A percentile compares a stretch with the other conserved stretches of the same genome.
These are phyloP conservation scores for Augiades crinisus DNA, from an alignment of 2,888 invertebrate species.

Conservation along the genomic window DNA sequence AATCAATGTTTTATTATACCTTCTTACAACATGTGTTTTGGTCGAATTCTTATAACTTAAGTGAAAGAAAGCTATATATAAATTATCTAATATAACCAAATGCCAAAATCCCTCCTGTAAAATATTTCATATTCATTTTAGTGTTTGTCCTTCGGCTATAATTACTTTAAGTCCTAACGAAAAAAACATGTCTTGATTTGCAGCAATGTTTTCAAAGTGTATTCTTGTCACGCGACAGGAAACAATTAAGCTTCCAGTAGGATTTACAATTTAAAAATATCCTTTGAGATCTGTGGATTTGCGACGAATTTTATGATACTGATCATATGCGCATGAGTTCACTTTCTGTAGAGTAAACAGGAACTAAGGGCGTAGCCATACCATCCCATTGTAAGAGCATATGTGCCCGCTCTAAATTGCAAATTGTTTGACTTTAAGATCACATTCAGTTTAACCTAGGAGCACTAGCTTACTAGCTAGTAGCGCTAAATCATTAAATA, in stretches of 20 bases:
- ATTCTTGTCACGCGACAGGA: constrained; percentile 35
- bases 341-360: neutral
- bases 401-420: no score
- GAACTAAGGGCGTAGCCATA: neutral
- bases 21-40: no score
- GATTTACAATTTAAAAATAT: constrained; percentile 25
- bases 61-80: no score
- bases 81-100: no score
- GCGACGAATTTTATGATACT: neutral
- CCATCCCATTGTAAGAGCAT: no score
- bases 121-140: neutral
- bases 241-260: constrained; percentile 38
- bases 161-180: neutral
- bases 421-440: no score
- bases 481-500: no score
- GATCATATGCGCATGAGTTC: neutral
- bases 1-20: no score
- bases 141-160: neutral
- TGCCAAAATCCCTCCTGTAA: no score
- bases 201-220: neutral
- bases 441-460: no score
- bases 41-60: no score
- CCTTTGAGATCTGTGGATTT: neutral
- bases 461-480: no score
- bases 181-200: neutral